phyloP scores from a whole-genome alignment of 2,888 invertebrate genomes.

The Poecilobothrus nobilitatus region DNA sequence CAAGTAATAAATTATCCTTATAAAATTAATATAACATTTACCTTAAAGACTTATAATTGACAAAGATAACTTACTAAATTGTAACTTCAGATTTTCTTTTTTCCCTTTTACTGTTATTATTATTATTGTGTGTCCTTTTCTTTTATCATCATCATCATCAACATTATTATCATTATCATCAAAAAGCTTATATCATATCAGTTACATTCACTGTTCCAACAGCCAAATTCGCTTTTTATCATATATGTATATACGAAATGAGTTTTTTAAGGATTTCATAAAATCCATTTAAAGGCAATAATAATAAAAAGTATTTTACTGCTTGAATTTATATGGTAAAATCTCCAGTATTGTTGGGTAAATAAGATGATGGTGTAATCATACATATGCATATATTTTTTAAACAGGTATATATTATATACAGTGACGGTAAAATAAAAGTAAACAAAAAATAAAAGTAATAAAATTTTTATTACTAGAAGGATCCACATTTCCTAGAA shows the following conservation, averaged over 20 bases:
- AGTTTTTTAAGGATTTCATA: slow-evolving; percentile 3
- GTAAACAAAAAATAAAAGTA: no score
- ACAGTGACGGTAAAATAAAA: no score
- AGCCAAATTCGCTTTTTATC: background rate
- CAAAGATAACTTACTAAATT: background rate
- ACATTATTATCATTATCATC: background rate
- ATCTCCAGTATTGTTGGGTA: background rate
- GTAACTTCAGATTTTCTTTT: background rate
- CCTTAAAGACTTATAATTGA: no score
- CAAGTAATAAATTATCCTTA: no score
- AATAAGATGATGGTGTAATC: background rate
- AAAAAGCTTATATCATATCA: background rate
- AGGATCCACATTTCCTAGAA: no score
- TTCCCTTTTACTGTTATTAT: background rate
- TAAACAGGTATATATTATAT: background rate
- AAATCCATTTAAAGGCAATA: slow-evolving; percentile 6
- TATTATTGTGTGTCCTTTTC: background rate
- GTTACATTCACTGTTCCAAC: background rate
- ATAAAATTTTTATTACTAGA: no score
- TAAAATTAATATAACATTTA: no score
- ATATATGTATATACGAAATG: background rate
- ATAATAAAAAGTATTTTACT: slow-evolving; percentile 2
- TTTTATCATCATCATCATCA: slow-evolving; percentile 2
- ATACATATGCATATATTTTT: background rate
- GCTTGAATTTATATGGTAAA: background rate